phyloP scores from a whole-genome alignment of 2,888 invertebrate species.

The Andrena chrysosceles region DNA sequence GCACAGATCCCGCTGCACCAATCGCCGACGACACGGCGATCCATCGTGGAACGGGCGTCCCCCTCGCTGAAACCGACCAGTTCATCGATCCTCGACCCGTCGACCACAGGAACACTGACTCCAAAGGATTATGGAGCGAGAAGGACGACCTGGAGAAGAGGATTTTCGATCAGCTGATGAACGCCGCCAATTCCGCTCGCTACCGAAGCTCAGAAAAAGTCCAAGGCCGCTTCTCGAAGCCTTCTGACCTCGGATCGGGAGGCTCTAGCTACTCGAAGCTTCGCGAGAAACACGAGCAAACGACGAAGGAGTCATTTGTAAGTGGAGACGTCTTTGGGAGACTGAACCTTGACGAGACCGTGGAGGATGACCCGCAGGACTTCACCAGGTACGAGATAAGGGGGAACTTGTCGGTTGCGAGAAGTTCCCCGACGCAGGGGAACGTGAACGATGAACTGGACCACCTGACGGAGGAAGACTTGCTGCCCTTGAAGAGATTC shows the following conservation, averaged over 20 bases:
- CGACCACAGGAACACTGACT: neutral
- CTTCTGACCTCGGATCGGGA: constrained; percentile 19
- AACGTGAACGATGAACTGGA: constrained; percentile 23
- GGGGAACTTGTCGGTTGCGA: constrained; percentile 38
- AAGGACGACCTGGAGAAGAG: constrained; percentile 60
- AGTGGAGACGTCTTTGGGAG: constrained; percentile 10
- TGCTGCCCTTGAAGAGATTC: neutral
- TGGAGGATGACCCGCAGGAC: constrained; percentile 5
- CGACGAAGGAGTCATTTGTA: constrained; percentile 2
- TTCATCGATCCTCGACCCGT: neutral
- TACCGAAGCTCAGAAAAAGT: constrained; percentile 1
- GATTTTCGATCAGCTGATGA: constrained; percentile 66
- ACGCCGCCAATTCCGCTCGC: constrained; percentile 50
- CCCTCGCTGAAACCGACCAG: neutral
- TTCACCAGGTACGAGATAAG: constrained; percentile 47
- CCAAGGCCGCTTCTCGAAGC: constrained; percentile 10
- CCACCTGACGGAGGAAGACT: constrained; percentile 15
- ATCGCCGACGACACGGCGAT: neutral
- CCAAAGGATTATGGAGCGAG: neutral
- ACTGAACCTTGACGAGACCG: constrained; percentile 3
- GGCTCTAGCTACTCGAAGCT: constrained; percentile 47
- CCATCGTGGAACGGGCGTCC: neutral
- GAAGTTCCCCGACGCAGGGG: neutral
- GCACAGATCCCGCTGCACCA: constrained; percentile 51
- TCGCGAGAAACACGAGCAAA: constrained; percentile 24